A percentile compares a stretch with the other conserved stretches of the same genome.
Evolutionary conservation across 2,888 invertebrate species (phyloP).

Genomic region (Morinoia aosen): DNA sequence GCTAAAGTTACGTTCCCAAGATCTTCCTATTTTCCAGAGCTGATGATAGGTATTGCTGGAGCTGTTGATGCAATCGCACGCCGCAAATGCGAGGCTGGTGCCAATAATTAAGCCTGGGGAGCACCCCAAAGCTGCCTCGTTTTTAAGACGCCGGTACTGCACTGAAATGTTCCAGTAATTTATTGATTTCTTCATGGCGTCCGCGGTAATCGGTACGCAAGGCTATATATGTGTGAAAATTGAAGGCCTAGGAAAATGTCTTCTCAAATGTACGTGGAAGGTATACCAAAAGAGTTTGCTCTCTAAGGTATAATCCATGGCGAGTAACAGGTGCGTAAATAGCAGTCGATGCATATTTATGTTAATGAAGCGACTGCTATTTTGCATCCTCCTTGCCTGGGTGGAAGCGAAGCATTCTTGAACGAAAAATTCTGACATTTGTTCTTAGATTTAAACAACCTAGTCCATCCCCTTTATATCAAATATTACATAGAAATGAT

Average conservation of each 20-base stretch:
- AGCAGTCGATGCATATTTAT: background rate
- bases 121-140: background rate
- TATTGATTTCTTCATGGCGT: background rate
- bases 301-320: background rate
- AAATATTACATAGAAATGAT: background rate
- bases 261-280: background rate
- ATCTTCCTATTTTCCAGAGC: background rate
- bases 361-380: background rate
- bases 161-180: background rate
- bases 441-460: background rate
- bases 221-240: background rate
- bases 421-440: background rate
- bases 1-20: background rate
- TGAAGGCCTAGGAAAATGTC: background rate
- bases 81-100: background rate
- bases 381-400: background rate
- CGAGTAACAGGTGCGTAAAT: background rate
- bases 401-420: background rate
- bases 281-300: background rate
- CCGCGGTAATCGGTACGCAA: background rate
- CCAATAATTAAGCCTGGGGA: background rate
- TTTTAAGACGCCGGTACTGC: background rate
- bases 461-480: background rate
- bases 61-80: background rate
- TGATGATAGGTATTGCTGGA: conserved; percentile 4